Evolutionary conservation across 92 coral and sea anemone genomes (phyloP).

Genomic region (Zoanthus solanderi): DNA sequence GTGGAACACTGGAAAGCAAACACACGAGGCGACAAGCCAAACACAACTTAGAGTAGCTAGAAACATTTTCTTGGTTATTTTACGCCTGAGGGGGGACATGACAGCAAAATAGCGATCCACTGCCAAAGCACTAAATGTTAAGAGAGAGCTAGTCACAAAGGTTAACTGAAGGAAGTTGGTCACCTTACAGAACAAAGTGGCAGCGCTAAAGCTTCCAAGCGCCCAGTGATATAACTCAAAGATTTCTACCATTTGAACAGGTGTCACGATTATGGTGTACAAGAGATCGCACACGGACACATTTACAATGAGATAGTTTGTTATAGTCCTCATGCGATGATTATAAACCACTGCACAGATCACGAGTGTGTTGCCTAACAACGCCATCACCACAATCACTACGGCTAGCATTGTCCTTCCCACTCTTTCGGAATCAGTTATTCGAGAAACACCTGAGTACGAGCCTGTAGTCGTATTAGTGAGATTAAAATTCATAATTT

Average conservation of each 20-base stretch:
- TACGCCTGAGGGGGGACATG: slow-evolving; percentile 75
- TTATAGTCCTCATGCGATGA: slow-evolving; percentile 74
- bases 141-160: slow-evolving; percentile 83
- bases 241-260: slow-evolving; percentile 67
- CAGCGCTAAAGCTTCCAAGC: slow-evolving; percentile 43
- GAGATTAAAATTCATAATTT: neutral
- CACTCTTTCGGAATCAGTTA: neutral
- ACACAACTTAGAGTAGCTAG: slow-evolving; percentile 56
- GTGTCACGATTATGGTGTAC: slow-evolving; percentile 71
- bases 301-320: slow-evolving; percentile 82
- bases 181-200: slow-evolving; percentile 80
- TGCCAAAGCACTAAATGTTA: slow-evolving; percentile 89
- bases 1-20: slow-evolving; percentile 82
- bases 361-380: slow-evolving; percentile 77
- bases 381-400: slow-evolving; percentile 59
- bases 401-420: neutral
- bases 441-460: neutral
- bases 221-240: slow-evolving; percentile 66
- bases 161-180: slow-evolving; percentile 74
- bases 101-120: slow-evolving; percentile 93
- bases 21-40: slow-evolving; percentile 78
- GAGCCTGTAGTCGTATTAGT: slow-evolving; percentile 3
- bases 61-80: slow-evolving; percentile 77
- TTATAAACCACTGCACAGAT: slow-evolving; percentile 69
- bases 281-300: slow-evolving; percentile 81